A percentile compares a stretch with the other conserved stretches of the same genome.
These are phyloP conservation scores for Synanceia verrucosa DNA, from an alignment of 2,797 vertebrate genomes.

Conservation along the genomic window DNA sequence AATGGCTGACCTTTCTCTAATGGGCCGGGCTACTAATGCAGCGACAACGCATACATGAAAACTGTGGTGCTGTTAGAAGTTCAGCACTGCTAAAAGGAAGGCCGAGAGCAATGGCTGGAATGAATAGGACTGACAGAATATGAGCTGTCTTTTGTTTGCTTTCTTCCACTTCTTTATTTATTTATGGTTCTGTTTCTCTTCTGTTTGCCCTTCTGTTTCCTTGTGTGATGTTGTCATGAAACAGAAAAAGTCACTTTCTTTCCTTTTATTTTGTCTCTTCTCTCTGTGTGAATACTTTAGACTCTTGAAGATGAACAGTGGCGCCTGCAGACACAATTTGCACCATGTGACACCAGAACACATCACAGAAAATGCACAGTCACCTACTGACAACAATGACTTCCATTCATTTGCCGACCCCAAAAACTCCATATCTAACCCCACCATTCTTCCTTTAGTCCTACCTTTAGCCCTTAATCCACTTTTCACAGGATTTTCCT, in stretches of 20 bases:
- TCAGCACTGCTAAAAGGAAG: constrained; percentile 39
- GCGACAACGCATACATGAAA: constrained; percentile 9
- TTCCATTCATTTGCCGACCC: neutral
- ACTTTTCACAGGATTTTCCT: neutral
- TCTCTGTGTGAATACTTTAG: constrained; percentile 25
- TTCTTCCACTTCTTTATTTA: neutral
- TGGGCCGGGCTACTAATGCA: constrained; percentile 47
- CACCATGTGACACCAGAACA: constrained; percentile 22
- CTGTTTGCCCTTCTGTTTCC: neutral
- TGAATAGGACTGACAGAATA: neutral
- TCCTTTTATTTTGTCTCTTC: neutral
- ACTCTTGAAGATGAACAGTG: constrained; percentile 40
- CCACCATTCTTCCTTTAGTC: neutral
- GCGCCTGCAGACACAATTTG: constrained; percentile 56
- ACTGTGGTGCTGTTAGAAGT: constrained; percentile 21
- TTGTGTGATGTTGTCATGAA: neutral
- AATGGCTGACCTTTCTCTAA: constrained; percentile 70
- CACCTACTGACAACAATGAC: neutral
- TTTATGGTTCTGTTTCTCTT: neutral
- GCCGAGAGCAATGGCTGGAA: neutral
- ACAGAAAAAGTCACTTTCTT: neutral
- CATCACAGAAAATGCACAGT: neutral
- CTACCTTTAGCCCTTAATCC: neutral
- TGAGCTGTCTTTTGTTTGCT: neutral
- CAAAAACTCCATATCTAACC: neutral